These are phyloP conservation scores for Campoplex nolae DNA, from an alignment of 2,888 invertebrate genomes.

Conservation along the genomic window DNA sequence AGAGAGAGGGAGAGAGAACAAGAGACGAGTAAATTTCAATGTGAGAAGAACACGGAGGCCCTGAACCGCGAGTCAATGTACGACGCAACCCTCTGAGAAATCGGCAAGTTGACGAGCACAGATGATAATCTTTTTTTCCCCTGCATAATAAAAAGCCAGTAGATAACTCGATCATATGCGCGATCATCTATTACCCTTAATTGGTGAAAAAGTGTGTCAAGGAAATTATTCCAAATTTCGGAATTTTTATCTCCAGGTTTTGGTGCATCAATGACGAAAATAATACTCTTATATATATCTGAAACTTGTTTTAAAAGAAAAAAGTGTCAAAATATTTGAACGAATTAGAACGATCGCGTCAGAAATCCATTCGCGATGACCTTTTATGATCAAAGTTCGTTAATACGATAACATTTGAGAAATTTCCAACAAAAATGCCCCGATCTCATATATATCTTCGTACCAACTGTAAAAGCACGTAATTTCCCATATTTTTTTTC, in stretches of 20 bases:
- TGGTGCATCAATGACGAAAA: neutral
- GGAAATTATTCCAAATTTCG: neutral
- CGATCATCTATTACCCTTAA: neutral
- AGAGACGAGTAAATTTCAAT: slow-evolving; percentile 43
- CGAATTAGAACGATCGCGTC: neutral
- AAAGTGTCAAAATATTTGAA: neutral
- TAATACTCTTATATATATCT: neutral
- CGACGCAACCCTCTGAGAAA: slow-evolving; percentile 53
- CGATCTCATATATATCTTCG: neutral
- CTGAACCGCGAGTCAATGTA: slow-evolving; percentile 74
- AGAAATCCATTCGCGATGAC: neutral
- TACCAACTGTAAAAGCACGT: neutral
- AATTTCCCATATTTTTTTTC: slow-evolving; percentile 3
- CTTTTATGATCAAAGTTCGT: neutral
- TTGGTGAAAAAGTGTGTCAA: slow-evolving; percentile 14
- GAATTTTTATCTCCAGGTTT: neutral
- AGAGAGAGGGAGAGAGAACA: neutral
- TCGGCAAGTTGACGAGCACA: slow-evolving; percentile 4
- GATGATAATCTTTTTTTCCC: slow-evolving; percentile 49
- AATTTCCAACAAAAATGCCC: neutral
- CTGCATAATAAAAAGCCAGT: neutral
- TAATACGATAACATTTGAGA: neutral
- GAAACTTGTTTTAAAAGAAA: neutral
- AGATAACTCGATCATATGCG: neutral
- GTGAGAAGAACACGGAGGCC: slow-evolving; percentile 55